Percentiles rank a stretch among this genome's conserved stretches.
phyloP scores from a whole-genome alignment of 1,140 invertebrate species.

The Vanessa atalanta region DNA sequence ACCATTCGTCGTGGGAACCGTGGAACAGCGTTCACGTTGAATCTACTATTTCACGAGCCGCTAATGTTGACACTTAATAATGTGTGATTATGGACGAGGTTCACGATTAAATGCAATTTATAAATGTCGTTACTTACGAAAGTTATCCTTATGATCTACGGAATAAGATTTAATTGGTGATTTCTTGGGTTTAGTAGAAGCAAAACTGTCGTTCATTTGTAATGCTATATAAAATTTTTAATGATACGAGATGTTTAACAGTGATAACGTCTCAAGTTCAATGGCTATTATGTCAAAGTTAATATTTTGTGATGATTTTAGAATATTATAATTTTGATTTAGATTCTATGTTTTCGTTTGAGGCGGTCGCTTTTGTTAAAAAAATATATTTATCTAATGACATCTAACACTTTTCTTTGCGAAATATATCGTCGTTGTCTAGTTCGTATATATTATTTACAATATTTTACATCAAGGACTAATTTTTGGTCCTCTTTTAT shows the following conservation, averaged over 20 bases:
- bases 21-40: constrained; percentile 22
- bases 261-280: constrained; percentile 25
- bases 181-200: constrained; percentile 1
- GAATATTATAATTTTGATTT: constrained; percentile 4
- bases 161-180: constrained; percentile 1
- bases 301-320: constrained; percentile 3
- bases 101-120: not conserved
- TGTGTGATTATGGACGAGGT: constrained; percentile 22
- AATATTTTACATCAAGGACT: too few relatives aligned
- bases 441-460: too few relatives aligned
- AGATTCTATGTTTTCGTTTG: not conserved
- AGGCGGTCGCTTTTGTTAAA: not conserved
- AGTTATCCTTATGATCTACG: constrained; percentile 1
- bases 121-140: not conserved
- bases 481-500: too few relatives aligned
- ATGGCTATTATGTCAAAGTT: constrained; percentile 27
- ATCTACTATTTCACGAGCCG: constrained; percentile 27
- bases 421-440: too few relatives aligned
- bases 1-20: constrained; percentile 31
- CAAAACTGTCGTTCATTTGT: constrained; percentile 7
- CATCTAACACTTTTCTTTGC: too few relatives aligned
- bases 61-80: constrained; percentile 32
- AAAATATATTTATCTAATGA: too few relatives aligned
- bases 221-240: constrained; percentile 30
- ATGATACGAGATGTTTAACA: constrained; percentile 22